Base-by-base conservation (phyloP, 2,888 invertebrate genomes). In the Neoitamus cyanurus region DNA sequence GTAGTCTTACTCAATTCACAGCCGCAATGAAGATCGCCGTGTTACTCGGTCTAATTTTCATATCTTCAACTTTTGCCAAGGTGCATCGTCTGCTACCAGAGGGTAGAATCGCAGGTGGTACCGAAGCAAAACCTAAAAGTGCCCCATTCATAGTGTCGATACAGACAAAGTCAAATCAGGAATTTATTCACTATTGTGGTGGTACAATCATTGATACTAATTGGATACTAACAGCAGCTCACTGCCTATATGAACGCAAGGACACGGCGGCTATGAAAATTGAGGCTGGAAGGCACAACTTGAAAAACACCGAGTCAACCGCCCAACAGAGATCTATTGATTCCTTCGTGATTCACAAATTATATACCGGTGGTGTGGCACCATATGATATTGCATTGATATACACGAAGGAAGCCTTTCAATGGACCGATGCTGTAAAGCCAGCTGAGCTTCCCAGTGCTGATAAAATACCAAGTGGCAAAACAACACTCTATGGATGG, bases 221-320 rank as follows among this genome's bases (percentile, higher is more conserved):
- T 84, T 91, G 91, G 91, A 90, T 90, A 85, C 68, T 90, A 30
- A 91, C 90, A 0, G 90, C 90, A 6, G 90, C 90, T 9, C 90
- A 90, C 86, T 90, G 90, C 15, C 86, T 91, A 58, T 87, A 86
- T 30, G 89, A 5, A 34, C 5, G 15, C 3, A 34, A 15, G 2
- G 30, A 70, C 15, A 30, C 25, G 6, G 7, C 28, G 30, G 88
- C 88, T 72, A 89, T 90, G 7, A 88, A 90, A 13, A 88, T 90
- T 82, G 89, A 90, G 31, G 91, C 90, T 4, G 90, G 90, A 42
- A 88, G 89, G 42, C 91, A 90, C 73, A 90, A 91, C 80, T 89
- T 90, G 36, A 89, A 90, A 84, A 87, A 88, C 20, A 85, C 83
- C 2, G 88, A 88, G 0, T 86, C 87, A 5, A 86, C 86, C 9